Evolutionary conservation across 2,888 invertebrate species (phyloP), one percentile per base, ranked within the genome.

Genomic region (Platycheirus rosarum): DNA sequence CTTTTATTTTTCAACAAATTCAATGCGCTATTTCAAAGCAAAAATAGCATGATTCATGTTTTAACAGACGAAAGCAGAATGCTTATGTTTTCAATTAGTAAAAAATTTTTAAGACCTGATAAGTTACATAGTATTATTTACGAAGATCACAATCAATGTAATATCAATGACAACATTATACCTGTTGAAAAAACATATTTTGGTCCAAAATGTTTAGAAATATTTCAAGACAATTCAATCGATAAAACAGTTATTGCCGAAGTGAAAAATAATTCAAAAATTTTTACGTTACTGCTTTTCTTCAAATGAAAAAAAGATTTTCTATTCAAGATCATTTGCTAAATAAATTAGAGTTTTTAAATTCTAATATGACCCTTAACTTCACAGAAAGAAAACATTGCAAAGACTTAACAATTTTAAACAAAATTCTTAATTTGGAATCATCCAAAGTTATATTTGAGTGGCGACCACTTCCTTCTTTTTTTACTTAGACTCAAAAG

Each of bases 191-290:
- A 26, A 5, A 26, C 6, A 26, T 32, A 32, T 32, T 32, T 32
- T 32, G 8, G 32, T 2, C 32, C 32, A 2, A 6, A 32, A 32
- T 32, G 26, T 6, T 26, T 26, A 26, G 26, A 26, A 26, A 5
- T 26, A 26, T 26, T 26, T 26, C 7, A 32, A 32, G 32, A 32
- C 32, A 32, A 32, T 32, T 46, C 46, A 46, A 46, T 20, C 20
- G 46, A 46, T 20, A 46, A 46, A 46, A 46, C 20, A 20, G 20
- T 46, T 46, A 46, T 46, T 46, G 8, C 11, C n/a, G n/a, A 46
- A 20, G 20, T 20, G 20, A 44, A 44, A 44, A 44, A 44, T 44
- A 16, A 44, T 16, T 44, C 42, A 16, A 13, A 44, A 1, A 46
- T 20, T 46, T 46, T 20, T 32, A 8, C 8, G 32, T 32, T 7